Percentiles rank a stretch among this genome's conserved stretches.
phyloP scores from a whole-genome alignment of 35 echinoderm and acorn worm genomes.

The Patiria miniata region DNA sequence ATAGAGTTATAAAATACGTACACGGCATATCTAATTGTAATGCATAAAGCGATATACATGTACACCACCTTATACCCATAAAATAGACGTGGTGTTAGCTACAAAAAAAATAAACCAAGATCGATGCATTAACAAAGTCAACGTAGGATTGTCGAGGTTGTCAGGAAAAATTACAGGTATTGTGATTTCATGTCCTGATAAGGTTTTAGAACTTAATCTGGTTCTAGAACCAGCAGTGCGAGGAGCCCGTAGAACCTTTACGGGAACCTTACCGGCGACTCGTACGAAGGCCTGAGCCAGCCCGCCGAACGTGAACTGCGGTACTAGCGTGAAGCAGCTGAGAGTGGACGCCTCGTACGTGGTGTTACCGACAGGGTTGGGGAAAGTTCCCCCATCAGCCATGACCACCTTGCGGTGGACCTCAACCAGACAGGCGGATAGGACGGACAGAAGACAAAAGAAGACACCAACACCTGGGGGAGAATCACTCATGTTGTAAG shows the following conservation, averaged over 20 bases:
- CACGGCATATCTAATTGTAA: too few relatives aligned
- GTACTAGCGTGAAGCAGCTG: conserved; percentile 29
- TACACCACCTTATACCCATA: too few relatives aligned
- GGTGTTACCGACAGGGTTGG: background rate
- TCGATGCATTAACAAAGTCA: too few relatives aligned
- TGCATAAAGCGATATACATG: too few relatives aligned
- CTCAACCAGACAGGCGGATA: conserved; percentile 43
- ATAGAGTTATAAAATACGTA: too few relatives aligned
- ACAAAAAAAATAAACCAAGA: too few relatives aligned
- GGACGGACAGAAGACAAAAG: conserved; percentile 28
- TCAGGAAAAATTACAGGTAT: too few relatives aligned
- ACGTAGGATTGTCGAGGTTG: too few relatives aligned
- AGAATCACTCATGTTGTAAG: background rate
- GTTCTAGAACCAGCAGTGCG: too few relatives aligned
- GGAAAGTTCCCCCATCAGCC: background rate
- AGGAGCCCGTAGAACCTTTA: background rate
- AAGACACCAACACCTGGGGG: conserved; percentile 39
- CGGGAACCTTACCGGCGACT: conserved; percentile 39
- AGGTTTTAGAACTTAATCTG: too few relatives aligned
- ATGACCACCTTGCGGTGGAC: conserved; percentile 26
- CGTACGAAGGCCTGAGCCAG: conserved; percentile 40
- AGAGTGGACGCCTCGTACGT: conserved; percentile 37
- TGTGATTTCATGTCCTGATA: too few relatives aligned
- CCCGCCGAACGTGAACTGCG: conserved; percentile 47
- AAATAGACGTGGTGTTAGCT: too few relatives aligned